Percentiles rank a stretch among this genome's conserved stretches.
phyloP scores from a whole-genome alignment of 2,797 vertebrate species.

The Esox masquinongy region DNA sequence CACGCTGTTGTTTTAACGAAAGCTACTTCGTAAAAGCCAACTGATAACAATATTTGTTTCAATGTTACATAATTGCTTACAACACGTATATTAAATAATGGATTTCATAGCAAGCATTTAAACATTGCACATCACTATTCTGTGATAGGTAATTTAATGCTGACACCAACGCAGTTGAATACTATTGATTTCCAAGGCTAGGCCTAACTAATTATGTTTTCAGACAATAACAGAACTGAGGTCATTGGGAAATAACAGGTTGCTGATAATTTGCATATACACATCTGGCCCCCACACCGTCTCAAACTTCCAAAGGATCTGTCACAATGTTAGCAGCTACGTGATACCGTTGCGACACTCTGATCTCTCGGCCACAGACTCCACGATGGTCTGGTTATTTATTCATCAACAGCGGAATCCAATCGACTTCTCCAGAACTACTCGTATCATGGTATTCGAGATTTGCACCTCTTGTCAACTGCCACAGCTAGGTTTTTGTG shows the following conservation, averaged over 20 bases:
- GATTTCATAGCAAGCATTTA: neutral
- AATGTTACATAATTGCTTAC: neutral
- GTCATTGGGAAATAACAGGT: neutral
- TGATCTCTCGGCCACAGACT: slow-evolving; percentile 58
- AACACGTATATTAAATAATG: neutral
- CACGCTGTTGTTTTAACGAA: neutral
- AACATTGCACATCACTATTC: neutral
- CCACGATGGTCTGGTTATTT: slow-evolving; percentile 65
- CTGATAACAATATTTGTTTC: neutral
- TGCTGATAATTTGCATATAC: neutral
- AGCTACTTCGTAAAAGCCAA: neutral
- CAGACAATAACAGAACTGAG: neutral
- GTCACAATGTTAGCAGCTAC: slow-evolving; percentile 40
- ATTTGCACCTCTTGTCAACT: slow-evolving; percentile 34
- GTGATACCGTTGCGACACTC: slow-evolving; percentile 50
- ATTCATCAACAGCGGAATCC: slow-evolving; percentile 72
- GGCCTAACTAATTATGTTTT: neutral
- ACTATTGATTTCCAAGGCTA: neutral
- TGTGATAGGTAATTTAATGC: neutral
- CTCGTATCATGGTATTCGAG: slow-evolving; percentile 23
- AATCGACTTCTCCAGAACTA: slow-evolving; percentile 36
- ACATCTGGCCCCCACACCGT: neutral
- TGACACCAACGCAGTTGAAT: neutral
- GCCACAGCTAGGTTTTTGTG: slow-evolving; percentile 46
- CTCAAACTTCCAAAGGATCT: slow-evolving; percentile 2